Evolutionary conservation across 2,888 invertebrate species (phyloP).

Genomic region (Lochmaea crataegi): DNA sequence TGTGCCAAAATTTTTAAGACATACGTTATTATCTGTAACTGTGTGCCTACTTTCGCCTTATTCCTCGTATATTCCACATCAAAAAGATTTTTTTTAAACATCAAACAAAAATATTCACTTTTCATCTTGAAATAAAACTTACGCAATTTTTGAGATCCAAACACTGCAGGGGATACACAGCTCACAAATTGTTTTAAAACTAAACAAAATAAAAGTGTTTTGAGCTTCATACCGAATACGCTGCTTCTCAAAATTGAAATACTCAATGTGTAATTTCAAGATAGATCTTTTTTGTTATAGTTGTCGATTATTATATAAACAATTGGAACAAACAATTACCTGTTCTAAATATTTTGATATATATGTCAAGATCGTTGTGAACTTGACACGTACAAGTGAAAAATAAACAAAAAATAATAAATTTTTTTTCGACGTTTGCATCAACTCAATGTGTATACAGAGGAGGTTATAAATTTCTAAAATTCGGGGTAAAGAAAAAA

Average conservation of each 20-base stretch:
- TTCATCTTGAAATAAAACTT: not conserved
- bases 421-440: too few species aligned
- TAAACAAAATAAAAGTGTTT: not conserved
- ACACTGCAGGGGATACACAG: not conserved
- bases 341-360: not conserved
- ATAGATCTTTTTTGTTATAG: not conserved
- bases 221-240: not conserved
- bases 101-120: too few species aligned
- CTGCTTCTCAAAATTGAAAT: not conserved
- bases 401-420: not conserved
- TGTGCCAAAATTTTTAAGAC: too few species aligned
- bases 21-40: too few species aligned
- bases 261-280: not conserved
- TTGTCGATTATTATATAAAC: not conserved
- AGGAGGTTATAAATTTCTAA: too few species aligned
- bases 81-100: too few species aligned
- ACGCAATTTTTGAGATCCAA: not conserved
- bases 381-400: not conserved
- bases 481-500: too few species aligned
- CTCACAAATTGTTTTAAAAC: not conserved
- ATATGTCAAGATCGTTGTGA: not conserved
- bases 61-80: too few species aligned
- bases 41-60: too few species aligned
- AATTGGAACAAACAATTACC: not conserved
- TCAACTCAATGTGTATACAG: too few species aligned